These are phyloP conservation scores for Drosophila basisetae DNA, from an alignment of 2,888 invertebrate genomes.

Conservation along the genomic window DNA sequence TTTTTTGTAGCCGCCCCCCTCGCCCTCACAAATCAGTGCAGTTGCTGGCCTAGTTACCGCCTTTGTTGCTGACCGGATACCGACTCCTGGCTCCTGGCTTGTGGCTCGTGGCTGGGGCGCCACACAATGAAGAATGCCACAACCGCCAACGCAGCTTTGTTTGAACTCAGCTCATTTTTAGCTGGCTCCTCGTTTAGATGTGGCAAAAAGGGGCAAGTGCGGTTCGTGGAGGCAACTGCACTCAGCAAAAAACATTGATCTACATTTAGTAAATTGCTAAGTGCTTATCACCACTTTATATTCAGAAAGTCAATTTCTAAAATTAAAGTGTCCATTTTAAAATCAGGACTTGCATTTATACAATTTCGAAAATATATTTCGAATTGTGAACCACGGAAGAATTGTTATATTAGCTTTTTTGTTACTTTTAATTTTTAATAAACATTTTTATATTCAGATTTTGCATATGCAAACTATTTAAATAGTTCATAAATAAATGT, in stretches of 20 bases:
- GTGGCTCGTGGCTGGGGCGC: constrained; percentile 5
- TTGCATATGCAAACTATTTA: neutral
- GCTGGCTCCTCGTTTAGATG: constrained; percentile 44
- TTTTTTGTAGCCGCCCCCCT: neutral
- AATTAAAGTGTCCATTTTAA: neutral
- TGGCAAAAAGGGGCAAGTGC: constrained; percentile 44
- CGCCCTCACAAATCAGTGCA: constrained; percentile 56
- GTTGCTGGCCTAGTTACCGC: constrained; percentile 74
- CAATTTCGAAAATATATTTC: too few relatives aligned
- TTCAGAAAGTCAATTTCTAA: neutral
- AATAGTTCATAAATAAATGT: neutral
- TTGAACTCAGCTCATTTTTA: constrained; percentile 76
- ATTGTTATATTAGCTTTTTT: too few relatives aligned
- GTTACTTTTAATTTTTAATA: neutral
- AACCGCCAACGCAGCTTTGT: constrained; percentile 60
- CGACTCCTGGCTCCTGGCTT: constrained; percentile 13
- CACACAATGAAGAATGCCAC: constrained; percentile 68
- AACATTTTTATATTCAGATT: neutral
- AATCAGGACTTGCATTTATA: neutral
- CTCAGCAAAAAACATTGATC: neutral
- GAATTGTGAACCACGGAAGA: too few relatives aligned
- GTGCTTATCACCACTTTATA: neutral
- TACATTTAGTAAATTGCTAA: neutral
- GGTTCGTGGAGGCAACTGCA: neutral
- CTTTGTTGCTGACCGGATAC: constrained; percentile 70